phyloP scores from a whole-genome alignment of 2,797 vertebrate species.

The Uromys caudimaculatus region DNA sequence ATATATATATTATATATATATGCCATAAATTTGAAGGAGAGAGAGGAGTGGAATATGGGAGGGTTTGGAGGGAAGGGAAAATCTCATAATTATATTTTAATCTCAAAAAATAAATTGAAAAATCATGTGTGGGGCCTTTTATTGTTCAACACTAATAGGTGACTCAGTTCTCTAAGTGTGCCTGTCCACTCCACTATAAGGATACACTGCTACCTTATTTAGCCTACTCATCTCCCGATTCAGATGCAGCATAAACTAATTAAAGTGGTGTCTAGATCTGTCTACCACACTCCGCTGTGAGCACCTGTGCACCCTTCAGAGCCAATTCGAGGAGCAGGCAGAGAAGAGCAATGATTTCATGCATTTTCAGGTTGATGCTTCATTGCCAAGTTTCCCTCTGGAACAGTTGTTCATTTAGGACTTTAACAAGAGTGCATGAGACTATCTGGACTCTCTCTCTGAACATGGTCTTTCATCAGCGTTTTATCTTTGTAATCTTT shows the following conservation, averaged over 20 bases:
- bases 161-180: background rate
- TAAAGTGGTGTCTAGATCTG: conserved; percentile 7
- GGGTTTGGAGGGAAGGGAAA: background rate
- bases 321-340: background rate
- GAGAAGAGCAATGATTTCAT: background rate
- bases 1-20: background rate
- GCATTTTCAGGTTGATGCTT: background rate
- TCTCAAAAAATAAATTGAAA: background rate
- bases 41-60: background rate
- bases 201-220: background rate
- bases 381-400: background rate
- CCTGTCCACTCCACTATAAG: background rate
- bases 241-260: conserved; percentile 3
- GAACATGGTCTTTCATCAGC: background rate
- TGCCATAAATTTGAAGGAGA: background rate
- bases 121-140: background rate
- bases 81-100: background rate
- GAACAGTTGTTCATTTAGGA: conserved; percentile 5
- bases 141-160: background rate
- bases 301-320: background rate
- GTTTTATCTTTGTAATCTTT: background rate
- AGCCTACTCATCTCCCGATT: background rate
- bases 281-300: background rate
- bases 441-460: background rate
- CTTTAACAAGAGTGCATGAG: background rate